Percentiles rank a stretch among this genome's conserved stretches.
phyloP scores from a whole-genome alignment of 2,797 vertebrate species.

The Rhinogobio ventralis region DNA sequence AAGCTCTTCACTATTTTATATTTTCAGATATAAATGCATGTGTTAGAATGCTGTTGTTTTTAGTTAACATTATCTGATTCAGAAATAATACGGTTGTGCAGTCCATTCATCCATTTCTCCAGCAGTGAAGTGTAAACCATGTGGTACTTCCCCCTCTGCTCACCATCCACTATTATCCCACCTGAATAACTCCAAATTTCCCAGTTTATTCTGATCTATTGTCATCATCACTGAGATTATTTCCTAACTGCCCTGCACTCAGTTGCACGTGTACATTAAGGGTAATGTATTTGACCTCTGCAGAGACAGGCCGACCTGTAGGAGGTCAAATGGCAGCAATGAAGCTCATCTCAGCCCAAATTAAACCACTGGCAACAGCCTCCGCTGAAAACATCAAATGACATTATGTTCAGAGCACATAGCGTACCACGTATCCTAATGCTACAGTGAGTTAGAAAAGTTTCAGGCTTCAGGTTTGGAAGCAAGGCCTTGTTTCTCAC shows the following conservation, averaged over 20 bases:
- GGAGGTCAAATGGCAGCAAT: slow-evolving; percentile 54
- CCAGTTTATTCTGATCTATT: slow-evolving; percentile 38
- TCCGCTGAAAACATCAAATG: slow-evolving; percentile 57
- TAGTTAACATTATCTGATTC: not conserved
- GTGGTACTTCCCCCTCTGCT: not conserved
- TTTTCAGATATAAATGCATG: not conserved
- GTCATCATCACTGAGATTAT: slow-evolving; percentile 52
- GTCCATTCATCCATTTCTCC: not conserved
- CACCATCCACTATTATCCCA: not conserved
- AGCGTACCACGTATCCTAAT: not conserved
- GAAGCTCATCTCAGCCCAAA: slow-evolving; percentile 55
- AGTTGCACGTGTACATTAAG: slow-evolving; percentile 45
- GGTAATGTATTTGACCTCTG: slow-evolving; percentile 60
- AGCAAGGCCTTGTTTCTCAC: not conserved
- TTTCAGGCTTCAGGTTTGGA: not conserved
- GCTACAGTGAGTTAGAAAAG: not conserved
- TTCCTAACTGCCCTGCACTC: slow-evolving; percentile 30
- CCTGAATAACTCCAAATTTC: not conserved
- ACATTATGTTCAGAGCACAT: slow-evolving; percentile 6
- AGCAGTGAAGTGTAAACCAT: not conserved
- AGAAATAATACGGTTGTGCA: not conserved
- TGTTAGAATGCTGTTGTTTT: not conserved
- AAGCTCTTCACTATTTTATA: not conserved
- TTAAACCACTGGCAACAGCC: slow-evolving; percentile 52
- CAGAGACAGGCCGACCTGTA: slow-evolving; percentile 22